Percentiles rank a stretch among this genome's conserved stretches.
phyloP scores from a whole-genome alignment of 2,113 vertebrate species.

The Gymnogyps californianus region DNA sequence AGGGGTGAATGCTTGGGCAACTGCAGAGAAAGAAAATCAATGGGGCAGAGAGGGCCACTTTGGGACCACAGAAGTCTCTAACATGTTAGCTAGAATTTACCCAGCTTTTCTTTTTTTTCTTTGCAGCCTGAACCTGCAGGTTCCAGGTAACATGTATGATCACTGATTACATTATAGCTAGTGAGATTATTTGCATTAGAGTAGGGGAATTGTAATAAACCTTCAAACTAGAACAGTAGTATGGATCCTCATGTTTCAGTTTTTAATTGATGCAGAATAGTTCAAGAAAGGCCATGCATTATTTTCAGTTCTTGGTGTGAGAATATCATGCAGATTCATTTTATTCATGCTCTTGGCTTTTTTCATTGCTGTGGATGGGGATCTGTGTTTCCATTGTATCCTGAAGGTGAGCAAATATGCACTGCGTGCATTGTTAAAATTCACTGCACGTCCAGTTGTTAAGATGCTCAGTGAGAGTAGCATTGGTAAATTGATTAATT shows the following conservation, averaged over 20 bases:
- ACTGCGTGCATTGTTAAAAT: background rate
- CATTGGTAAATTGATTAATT: constrained; percentile 37
- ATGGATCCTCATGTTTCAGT: background rate
- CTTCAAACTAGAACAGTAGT: background rate
- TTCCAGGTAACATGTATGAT: background rate
- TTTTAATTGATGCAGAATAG: background rate
- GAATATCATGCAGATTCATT: background rate
- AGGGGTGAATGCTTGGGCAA: background rate
- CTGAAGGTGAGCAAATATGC: background rate
- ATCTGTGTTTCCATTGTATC: background rate
- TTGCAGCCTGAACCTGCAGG: background rate
- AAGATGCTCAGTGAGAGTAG: background rate
- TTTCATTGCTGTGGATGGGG: background rate
- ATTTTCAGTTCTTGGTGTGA: background rate
- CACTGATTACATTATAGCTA: background rate
- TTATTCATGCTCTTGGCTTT: background rate
- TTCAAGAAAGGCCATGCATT: background rate
- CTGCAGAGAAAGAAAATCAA: background rate
- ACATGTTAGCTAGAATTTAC: background rate
- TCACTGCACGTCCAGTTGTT: background rate
- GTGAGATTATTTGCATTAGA: background rate
- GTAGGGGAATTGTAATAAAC: background rate
- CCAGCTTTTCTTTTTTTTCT: background rate
- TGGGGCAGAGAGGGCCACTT: background rate
- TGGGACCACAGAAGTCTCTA: background rate